These are phyloP conservation scores for Neelides folsomi DNA, from an alignment of 2,888 invertebrate species.

Conservation along the genomic window DNA sequence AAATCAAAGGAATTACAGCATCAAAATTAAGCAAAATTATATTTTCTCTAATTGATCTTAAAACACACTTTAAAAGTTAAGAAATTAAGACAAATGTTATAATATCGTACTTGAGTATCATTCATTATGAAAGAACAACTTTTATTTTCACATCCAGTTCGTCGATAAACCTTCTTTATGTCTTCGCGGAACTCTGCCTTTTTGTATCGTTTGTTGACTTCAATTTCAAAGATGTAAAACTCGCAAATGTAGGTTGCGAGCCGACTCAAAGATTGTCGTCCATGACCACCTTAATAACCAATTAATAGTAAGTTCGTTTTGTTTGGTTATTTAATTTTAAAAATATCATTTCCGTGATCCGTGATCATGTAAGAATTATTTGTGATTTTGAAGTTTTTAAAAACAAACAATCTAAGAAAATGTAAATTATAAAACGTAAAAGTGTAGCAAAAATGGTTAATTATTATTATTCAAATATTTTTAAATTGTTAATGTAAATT, in stretches of 20 bases:
- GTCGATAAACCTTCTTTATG: constrained; percentile 57
- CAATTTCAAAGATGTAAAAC: constrained; percentile 60
- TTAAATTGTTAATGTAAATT: too few relatives aligned
- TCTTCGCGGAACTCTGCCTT: constrained; percentile 67
- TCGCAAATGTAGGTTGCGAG: constrained; percentile 69
- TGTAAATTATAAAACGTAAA: background rate
- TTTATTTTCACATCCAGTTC: constrained; percentile 61
- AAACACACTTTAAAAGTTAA: background rate
- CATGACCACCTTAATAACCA: constrained; percentile 56
- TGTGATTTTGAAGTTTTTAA: too few relatives aligned
- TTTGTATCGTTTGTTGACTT: constrained; percentile 61
- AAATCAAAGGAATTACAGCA: too few relatives aligned
- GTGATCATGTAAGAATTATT: too few relatives aligned
- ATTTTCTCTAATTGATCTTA: background rate
- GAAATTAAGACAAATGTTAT: background rate
- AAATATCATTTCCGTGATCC: too few relatives aligned
- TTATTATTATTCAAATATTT: too few relatives aligned
- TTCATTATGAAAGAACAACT: constrained; percentile 67
- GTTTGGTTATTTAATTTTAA: too few relatives aligned
- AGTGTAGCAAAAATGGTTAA: background rate
- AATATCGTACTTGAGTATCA: constrained; percentile 51
- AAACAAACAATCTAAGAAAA: background rate
- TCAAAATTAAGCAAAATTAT: background rate
- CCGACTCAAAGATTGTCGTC: constrained; percentile 63
- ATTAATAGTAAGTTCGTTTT: background rate